Percentiles rank a stretch among this genome's conserved stretches.
phyloP scores from a whole-genome alignment of 64 coral and sea anemone genomes.

The Pocillopora damicornis region DNA sequence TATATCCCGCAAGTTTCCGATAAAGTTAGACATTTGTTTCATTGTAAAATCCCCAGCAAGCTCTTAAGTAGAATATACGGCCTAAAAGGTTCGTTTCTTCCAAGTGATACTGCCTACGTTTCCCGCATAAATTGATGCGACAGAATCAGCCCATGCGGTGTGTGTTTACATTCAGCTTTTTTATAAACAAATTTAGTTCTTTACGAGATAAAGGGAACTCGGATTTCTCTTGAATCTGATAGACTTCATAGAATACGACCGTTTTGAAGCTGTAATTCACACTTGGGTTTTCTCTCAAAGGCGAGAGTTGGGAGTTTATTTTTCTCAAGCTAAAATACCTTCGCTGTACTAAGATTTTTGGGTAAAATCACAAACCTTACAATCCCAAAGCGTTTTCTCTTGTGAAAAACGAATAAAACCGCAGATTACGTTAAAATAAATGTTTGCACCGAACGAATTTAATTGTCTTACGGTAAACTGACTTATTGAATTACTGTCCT shows the following conservation, averaged over 20 bases:
- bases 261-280: neutral
- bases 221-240: neutral
- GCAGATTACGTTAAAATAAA: too few relatives aligned
- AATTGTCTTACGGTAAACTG: too few relatives aligned
- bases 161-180: neutral
- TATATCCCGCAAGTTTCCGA: neutral
- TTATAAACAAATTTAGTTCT: slow-evolving; percentile 18
- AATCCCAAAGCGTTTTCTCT: too few relatives aligned
- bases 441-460: too few relatives aligned
- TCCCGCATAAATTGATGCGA: slow-evolving; percentile 14
- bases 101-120: neutral
- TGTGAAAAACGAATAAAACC: too few relatives aligned
- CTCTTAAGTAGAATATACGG: neutral
- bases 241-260: neutral
- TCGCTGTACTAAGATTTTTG: too few relatives aligned
- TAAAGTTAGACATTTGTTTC: slow-evolving; percentile 17
- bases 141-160: neutral
- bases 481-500: too few relatives aligned
- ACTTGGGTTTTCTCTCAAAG: neutral
- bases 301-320: neutral
- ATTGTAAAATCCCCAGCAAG: slow-evolving; percentile 1
- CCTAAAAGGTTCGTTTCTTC: neutral
- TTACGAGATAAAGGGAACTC: neutral
- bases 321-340: too few relatives aligned
- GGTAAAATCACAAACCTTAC: too few relatives aligned